phyloP scores from a whole-genome alignment of 2,113 vertebrate genomes.

The Cyphomyrus discorhynchus region DNA sequence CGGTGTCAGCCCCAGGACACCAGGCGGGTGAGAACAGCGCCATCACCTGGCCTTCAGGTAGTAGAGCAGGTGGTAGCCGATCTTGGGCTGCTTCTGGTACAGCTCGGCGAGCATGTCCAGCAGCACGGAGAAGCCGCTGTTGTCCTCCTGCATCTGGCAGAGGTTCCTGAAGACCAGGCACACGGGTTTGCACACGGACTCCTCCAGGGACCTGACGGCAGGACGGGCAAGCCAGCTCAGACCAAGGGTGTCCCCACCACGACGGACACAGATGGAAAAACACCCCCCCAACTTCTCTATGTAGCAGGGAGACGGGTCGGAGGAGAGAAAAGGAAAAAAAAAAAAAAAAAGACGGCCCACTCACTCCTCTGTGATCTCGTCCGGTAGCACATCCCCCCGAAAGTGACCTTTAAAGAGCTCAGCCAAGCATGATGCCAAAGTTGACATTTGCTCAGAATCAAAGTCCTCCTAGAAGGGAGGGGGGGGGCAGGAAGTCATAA shows the following conservation, averaged over 20 bases:
- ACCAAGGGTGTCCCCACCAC: too few species aligned
- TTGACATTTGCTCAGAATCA: constrained; percentile 84
- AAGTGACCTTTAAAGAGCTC: constrained; percentile 92
- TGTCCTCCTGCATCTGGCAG: constrained; percentile 96
- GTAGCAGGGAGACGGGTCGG: background rate
- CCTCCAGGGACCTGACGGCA: constrained; percentile 81
- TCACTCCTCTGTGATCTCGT: constrained; percentile 92
- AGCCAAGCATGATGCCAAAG: constrained; percentile 83
- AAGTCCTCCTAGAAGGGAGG: constrained; percentile 82
- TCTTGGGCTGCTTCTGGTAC: constrained; percentile 97
- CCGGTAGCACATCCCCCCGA: constrained; percentile 86
- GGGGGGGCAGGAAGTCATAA: background rate
- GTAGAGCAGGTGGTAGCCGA: constrained; percentile 91
- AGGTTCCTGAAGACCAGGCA: constrained; percentile 95
- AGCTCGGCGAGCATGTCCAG: constrained; percentile 87
- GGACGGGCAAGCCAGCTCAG: background rate
- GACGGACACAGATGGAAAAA: background rate
- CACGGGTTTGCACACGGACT: constrained; percentile 87
- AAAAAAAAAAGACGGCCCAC: constrained; percentile 27
- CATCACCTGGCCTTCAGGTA: constrained; percentile 86
- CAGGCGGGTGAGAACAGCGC: background rate
- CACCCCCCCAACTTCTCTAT: background rate
- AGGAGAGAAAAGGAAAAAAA: background rate
- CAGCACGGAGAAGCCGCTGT: constrained; percentile 85
- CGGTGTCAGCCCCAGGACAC: background rate